phyloP scores from a whole-genome alignment of 2,888 invertebrate genomes.

The Caenorhabditis angaria region DNA sequence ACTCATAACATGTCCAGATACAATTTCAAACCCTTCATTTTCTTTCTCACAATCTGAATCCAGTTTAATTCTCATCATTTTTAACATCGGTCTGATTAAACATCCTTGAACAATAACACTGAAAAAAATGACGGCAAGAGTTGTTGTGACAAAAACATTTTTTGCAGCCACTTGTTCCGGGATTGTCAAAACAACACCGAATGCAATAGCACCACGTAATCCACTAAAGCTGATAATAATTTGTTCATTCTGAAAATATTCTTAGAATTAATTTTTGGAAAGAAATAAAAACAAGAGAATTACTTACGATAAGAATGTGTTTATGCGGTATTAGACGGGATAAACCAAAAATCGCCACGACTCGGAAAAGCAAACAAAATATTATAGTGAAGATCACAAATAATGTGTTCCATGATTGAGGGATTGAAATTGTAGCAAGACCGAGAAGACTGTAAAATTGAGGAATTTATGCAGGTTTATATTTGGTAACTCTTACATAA shows the following conservation, averaged over 20 bases:
- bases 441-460: slow-evolving; percentile 88
- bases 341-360: slow-evolving; percentile 75
- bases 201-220: slow-evolving; percentile 93
- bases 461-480: slow-evolving; percentile 72
- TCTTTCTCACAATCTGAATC: background rate
- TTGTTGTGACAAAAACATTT: slow-evolving; percentile 77
- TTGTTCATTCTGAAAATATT: slow-evolving; percentile 76
- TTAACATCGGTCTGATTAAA: background rate
- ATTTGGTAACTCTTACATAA: slow-evolving; percentile 8
- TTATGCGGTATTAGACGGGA: background rate
- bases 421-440: slow-evolving; percentile 70
- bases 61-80: background rate
- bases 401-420: slow-evolving; percentile 89
- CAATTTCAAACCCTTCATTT: no score
- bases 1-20: background rate
- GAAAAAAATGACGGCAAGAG: slow-evolving; percentile 94
- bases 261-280: background rate
- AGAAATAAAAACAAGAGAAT: background rate
- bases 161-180: slow-evolving; percentile 84
- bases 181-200: slow-evolving; percentile 86
- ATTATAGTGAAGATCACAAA: slow-evolving; percentile 90
- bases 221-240: slow-evolving; percentile 97
- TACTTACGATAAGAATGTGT: slow-evolving; percentile 3
- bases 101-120: slow-evolving; percentile 88
- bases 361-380: slow-evolving; percentile 88